Percentiles rank a stretch among this genome's conserved stretches.
Evolutionary conservation across 2,113 vertebrate species (phyloP).

Genomic region (Microtus ochrogaster): DNA sequence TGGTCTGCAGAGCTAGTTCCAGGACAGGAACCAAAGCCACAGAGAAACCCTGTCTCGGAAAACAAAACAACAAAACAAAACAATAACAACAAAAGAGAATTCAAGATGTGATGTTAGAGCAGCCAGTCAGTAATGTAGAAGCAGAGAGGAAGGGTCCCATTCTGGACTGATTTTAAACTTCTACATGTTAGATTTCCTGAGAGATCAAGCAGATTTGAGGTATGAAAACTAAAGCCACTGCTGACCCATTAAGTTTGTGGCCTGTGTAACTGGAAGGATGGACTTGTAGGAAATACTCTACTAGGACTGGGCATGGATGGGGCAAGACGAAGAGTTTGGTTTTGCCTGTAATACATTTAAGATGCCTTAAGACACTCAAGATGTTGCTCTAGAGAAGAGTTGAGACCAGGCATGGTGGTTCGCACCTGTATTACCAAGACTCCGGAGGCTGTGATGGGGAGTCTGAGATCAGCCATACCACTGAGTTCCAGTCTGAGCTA

Average conservation of each 20-base stretch:
- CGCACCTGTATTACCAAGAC: not conserved
- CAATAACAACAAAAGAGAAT: no score
- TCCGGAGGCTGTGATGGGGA: not conserved
- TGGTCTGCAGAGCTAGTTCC: no score
- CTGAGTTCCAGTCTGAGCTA: not conserved
- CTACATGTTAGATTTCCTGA: conserved; percentile 17
- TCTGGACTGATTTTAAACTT: conserved; percentile 25
- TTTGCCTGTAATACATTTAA: not conserved
- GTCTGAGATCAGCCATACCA: not conserved
- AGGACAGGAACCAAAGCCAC: no score
- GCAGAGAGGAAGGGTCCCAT: not conserved
- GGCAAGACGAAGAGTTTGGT: not conserved
- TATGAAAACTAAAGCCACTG: conserved; percentile 8
- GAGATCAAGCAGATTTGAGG: not conserved
- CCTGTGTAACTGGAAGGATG: conserved; percentile 4
- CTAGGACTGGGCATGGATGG: not conserved
- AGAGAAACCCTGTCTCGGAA: no score
- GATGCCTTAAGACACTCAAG: not conserved
- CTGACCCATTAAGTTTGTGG: not conserved
- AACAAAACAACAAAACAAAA: no score
- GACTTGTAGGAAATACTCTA: not conserved
- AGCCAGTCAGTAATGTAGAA: not conserved
- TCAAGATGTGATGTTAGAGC: not conserved
- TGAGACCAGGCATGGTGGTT: not conserved
- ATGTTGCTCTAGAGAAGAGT: not conserved